phyloP scores from a whole-genome alignment of 2,888 invertebrate species.

The Blastobasis adustella region DNA sequence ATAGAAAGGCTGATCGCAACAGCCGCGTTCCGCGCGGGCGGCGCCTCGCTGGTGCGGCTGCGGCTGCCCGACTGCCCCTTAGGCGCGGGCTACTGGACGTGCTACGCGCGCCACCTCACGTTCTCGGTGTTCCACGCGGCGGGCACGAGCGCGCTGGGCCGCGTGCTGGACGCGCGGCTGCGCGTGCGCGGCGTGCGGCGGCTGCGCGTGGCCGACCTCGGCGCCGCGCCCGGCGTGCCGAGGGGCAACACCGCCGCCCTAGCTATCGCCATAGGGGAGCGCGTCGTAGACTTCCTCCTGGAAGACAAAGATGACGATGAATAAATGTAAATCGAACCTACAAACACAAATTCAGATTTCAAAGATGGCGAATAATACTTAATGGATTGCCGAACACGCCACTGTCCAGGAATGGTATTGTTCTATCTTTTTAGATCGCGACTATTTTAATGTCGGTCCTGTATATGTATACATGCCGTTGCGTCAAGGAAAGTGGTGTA shows the following conservation, averaged over 20 bases:
- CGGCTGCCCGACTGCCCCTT: slow-evolving; percentile 31
- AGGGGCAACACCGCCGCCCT: slow-evolving; percentile 43
- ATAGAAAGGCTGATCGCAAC: slow-evolving; percentile 31
- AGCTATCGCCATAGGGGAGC: slow-evolving; percentile 34
- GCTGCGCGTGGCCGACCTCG: slow-evolving; percentile 40
- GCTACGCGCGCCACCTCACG: slow-evolving; percentile 46
- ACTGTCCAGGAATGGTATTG: no score
- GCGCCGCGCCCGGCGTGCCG: slow-evolving; percentile 30
- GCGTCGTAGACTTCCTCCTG: no score
- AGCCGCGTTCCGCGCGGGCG: slow-evolving; percentile 16
- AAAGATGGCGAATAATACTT: no score
- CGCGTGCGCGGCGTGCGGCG: slow-evolving; percentile 33
- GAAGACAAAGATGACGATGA: no score
- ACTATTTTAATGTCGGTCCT: no score
- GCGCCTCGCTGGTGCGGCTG: slow-evolving; percentile 28
- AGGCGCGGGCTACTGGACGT: slow-evolving; percentile 35
- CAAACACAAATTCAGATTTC: no score
- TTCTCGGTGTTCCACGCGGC: slow-evolving; percentile 37
- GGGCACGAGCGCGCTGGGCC: slow-evolving; percentile 37
- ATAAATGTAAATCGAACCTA: no score
- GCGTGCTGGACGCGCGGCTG: slow-evolving; percentile 36
- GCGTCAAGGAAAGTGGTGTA: no score
- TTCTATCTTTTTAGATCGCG: no score
- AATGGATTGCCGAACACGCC: no score
- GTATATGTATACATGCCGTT: no score